phyloP scores from a whole-genome alignment of 2,797 vertebrate genomes.

The Leontopithecus rosalia region DNA sequence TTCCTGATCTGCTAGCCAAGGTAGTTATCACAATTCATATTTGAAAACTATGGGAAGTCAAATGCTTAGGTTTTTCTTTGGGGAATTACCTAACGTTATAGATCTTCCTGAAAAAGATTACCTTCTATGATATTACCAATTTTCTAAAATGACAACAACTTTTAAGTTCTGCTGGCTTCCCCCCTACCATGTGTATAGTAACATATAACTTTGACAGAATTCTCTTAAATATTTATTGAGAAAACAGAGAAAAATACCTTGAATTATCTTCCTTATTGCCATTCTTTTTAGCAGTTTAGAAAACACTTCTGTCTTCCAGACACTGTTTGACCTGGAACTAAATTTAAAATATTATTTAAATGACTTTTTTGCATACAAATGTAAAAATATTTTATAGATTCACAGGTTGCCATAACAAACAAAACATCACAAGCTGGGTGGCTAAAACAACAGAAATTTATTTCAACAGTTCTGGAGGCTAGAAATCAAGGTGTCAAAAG shows the following conservation, averaged over 20 bases:
- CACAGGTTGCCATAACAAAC: background rate
- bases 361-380: constrained; percentile 58
- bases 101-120: background rate
- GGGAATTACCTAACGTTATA: background rate
- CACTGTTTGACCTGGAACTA: constrained; percentile 64
- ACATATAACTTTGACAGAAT: background rate
- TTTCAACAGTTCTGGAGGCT: background rate
- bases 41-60: background rate
- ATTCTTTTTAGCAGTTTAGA: constrained; percentile 62
- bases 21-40: background rate
- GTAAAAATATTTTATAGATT: background rate
- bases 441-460: background rate
- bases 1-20: background rate
- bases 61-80: background rate
- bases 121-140: background rate
- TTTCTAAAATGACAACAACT: background rate
- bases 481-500: background rate
- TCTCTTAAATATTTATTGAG: background rate
- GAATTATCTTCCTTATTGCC: constrained; percentile 31
- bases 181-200: background rate
- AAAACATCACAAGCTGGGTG: background rate
- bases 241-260: background rate
- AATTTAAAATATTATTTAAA: constrained; percentile 65
- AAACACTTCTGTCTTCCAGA: constrained; percentile 10
- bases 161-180: background rate